These are phyloP conservation scores for Etheostoma nigrum DNA, from an alignment of 2,797 vertebrate species.

Conservation along the genomic window DNA sequence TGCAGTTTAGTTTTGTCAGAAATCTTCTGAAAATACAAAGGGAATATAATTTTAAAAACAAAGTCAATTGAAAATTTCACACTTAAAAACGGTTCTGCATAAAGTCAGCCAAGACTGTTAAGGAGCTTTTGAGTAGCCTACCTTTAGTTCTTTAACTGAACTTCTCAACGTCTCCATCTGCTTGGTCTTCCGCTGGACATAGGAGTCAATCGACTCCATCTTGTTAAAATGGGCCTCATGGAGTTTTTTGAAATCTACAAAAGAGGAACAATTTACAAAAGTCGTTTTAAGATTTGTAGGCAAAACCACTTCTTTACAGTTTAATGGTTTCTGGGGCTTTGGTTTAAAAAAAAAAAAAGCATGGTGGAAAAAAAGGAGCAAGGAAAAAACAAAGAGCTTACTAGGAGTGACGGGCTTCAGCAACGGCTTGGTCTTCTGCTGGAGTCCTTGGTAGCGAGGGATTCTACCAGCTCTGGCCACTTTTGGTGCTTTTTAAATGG, in stretches of 20 bases:
- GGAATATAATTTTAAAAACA: background rate
- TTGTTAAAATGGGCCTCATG: constrained; percentile 94
- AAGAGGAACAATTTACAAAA: background rate
- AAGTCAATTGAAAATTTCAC: background rate
- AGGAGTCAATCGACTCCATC: constrained; percentile 96
- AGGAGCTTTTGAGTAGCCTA: constrained; percentile 45
- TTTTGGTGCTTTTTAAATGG: constrained; percentile 45
- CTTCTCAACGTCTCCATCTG: constrained; percentile 80
- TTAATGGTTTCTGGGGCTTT: background rate
- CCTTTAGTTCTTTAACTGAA: constrained; percentile 87
- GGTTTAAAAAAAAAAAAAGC: background rate
- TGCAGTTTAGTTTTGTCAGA: constrained; percentile 71
- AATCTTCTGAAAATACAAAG: constrained; percentile 59
- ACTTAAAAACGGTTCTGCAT: background rate
- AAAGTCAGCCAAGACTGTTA: background rate
- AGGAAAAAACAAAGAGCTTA: constrained; percentile 73
- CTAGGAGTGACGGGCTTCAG: constrained; percentile 89
- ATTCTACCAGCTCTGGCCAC: constrained; percentile 77
- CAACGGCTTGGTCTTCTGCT: constrained; percentile 73
- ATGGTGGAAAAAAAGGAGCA: background rate
- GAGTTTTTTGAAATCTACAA: constrained; percentile 93
- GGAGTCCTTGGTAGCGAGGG: constrained; percentile 67
- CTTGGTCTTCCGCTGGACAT: constrained; percentile 90
- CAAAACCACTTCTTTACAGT: background rate
- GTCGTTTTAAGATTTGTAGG: too few species aligned